Evolutionary conservation across 2,113 vertebrate species (phyloP).

Genomic region (Microcebus jonahi): DNA sequence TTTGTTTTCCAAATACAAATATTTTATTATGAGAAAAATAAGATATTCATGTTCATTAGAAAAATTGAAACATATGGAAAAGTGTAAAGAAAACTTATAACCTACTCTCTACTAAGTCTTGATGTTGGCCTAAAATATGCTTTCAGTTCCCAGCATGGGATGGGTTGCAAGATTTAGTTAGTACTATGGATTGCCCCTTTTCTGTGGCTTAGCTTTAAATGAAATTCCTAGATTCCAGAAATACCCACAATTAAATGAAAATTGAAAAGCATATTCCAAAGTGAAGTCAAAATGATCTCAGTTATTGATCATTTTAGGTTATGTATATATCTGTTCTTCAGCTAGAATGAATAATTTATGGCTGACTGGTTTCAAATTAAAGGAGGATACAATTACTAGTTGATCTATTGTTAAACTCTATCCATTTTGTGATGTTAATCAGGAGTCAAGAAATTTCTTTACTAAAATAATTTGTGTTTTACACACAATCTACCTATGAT

Average conservation of each 20-base stretch:
- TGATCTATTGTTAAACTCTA: slow-evolving; percentile 56
- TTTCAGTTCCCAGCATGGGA: background rate
- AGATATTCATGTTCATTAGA: background rate
- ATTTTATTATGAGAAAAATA: slow-evolving; percentile 31
- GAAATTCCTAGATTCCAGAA: slow-evolving; percentile 20
- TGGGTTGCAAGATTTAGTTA: background rate
- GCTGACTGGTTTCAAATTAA: slow-evolving; percentile 65
- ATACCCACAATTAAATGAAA: background rate
- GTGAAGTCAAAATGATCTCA: background rate
- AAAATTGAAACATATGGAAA: background rate
- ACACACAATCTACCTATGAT: background rate
- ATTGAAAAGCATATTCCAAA: slow-evolving; percentile 7
- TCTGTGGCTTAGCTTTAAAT: background rate
- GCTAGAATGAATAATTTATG: slow-evolving; percentile 68
- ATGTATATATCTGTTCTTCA: background rate
- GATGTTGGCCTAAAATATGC: background rate
- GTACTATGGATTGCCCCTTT: background rate
- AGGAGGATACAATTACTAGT: slow-evolving; percentile 51
- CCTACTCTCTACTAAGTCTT: background rate
- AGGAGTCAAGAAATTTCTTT: slow-evolving; percentile 43
- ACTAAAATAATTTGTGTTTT: slow-evolving; percentile 7
- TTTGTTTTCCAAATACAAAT: slow-evolving; percentile 32
- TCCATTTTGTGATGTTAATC: slow-evolving; percentile 57
- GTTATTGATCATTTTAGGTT: slow-evolving; percentile 51
- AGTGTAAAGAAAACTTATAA: background rate